These are phyloP conservation scores for Arenicola marina DNA, from an alignment of 2,888 invertebrate genomes.

Conservation along the genomic window DNA sequence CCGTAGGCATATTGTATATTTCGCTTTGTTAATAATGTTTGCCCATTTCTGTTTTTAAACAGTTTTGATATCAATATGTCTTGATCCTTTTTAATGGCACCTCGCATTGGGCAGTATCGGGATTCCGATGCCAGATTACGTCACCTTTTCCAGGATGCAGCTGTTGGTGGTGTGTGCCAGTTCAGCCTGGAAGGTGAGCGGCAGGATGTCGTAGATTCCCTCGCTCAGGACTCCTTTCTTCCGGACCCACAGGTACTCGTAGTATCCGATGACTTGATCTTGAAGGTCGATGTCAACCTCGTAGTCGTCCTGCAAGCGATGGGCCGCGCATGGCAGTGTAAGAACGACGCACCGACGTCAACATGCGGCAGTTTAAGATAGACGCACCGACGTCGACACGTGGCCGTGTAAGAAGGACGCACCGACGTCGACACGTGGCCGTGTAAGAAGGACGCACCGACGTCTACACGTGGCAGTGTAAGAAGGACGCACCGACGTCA, in stretches of 20 bases:
- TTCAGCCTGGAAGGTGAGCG: slow-evolving; percentile 28
- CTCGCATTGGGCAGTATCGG: background rate
- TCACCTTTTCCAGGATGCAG: slow-evolving; percentile 26
- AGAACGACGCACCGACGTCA: too few relatives aligned
- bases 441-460: too few relatives aligned
- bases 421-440: too few relatives aligned
- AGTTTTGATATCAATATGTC: too few relatives aligned
- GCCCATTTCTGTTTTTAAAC: too few relatives aligned
- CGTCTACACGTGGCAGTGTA: too few relatives aligned
- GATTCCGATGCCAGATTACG: background rate
- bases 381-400: background rate
- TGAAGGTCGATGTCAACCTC: slow-evolving; percentile 13
- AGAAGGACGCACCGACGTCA: too few relatives aligned
- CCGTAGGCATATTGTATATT: too few relatives aligned
- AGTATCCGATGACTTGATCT: slow-evolving; percentile 22
- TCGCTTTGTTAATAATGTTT: too few relatives aligned
- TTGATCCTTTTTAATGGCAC: background rate
- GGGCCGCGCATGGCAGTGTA: too few relatives aligned
- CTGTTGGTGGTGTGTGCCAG: slow-evolving; percentile 21
- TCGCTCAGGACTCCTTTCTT: slow-evolving; percentile 21
- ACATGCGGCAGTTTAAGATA: too few relatives aligned
- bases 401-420: too few relatives aligned
- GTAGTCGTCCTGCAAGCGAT: slow-evolving; percentile 18
- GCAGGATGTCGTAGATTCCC: slow-evolving; percentile 22
- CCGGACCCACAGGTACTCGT: slow-evolving; percentile 32